phyloP scores from a whole-genome alignment of 2,113 vertebrate genomes.

The Callospermophilus lateralis region DNA sequence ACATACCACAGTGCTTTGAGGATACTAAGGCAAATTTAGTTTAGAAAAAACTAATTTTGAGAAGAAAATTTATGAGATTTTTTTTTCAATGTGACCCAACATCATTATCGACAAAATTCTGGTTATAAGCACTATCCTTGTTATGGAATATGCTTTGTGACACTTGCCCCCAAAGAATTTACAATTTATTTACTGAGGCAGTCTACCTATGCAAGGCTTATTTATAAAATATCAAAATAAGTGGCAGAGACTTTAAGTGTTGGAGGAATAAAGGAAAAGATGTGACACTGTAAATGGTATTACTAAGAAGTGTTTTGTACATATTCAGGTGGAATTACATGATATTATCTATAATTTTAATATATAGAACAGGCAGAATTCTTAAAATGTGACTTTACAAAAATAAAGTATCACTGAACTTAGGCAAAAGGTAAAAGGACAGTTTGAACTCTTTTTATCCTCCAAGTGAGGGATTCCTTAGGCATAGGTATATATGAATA shows the following conservation, averaged over 20 bases:
- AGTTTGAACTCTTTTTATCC: not conserved
- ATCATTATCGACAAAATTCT: slow-evolving; percentile 11
- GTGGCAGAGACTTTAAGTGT: not conserved
- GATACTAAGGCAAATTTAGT: slow-evolving; percentile 27
- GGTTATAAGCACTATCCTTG: not conserved
- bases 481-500: not conserved
- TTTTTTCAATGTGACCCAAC: not conserved
- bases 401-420: not conserved
- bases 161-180: not conserved
- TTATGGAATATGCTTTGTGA: not conserved
- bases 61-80: not conserved
- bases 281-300: not conserved
- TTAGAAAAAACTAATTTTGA: slow-evolving; percentile 59
- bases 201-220: not conserved
- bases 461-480: not conserved
- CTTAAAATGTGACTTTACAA: not conserved
- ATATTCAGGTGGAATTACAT: not conserved
- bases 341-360: slow-evolving; percentile 6
- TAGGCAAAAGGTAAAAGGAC: not conserved
- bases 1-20: slow-evolving; percentile 13
- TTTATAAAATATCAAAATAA: slow-evolving; percentile 11
- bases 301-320: not conserved
- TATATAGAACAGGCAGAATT: not conserved
- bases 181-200: not conserved
- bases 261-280: not conserved